Evolutionary conservation across 2,113 vertebrate genomes (phyloP), one percentile per base, ranked within the genome.

Genomic region (Lucifuga dentata): DNA sequence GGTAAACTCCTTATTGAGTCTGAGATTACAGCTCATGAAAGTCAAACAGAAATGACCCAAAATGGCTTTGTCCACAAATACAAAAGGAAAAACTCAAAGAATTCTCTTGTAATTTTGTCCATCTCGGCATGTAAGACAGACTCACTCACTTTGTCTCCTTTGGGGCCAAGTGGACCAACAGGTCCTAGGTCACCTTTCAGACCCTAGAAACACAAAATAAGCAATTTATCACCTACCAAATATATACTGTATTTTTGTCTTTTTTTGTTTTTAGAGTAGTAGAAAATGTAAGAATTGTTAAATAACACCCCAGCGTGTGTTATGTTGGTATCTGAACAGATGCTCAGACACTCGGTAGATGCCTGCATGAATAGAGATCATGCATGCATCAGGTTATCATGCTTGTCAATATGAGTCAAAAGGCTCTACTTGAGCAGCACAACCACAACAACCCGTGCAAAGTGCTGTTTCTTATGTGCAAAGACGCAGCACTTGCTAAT

Each of bases 141-240:
- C 57, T 53, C 21, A 87, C 89, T 86, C 93, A 97, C 97, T 95
- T 97, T 95, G 87, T 94, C 93, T 94, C 96, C 96, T 91, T 94
- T 96, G 1, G 85, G 88, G 73, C 96, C 95, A 75, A 79, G 41
- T 50, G 76, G 72, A 84, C 95, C 96, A 73, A 55, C 81, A 87
- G 79, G 84, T 64, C 95, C 96, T 70, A 84, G 78, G 85, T 95
- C 95, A 80, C 96, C 96, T 92, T 95, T 95, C 7, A 29, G 26
- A 29, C 26, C 26, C 26, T 29, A 29, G 7, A 7, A 29, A 29
- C 26, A 29, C 26, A 29, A 29, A 29, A 29, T 29, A 7, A 7
- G 26, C 26, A 29, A 7, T 29, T 29, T 29, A 29, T 7, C 26
- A 29, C 26, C 26, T 5, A 7, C 26, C 26, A 49, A 16, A 58